Conservation (phyloP, 2,888 invertebrate species). For the Ophion ellenae region DNA sequence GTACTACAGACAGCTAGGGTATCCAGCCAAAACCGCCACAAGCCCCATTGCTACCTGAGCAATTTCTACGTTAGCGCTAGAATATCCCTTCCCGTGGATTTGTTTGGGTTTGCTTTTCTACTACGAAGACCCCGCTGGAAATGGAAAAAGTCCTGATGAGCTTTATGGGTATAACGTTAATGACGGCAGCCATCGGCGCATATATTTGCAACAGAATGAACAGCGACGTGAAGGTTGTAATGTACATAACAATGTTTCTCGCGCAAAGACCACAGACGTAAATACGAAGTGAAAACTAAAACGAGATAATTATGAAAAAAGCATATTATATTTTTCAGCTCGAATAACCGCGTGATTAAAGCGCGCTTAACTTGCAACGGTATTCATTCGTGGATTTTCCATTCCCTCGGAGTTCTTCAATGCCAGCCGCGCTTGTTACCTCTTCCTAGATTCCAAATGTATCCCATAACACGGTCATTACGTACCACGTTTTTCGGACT, state of each 20-base stretch:
- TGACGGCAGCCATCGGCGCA: neutral
- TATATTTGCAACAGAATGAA: neutral
- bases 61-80: neutral
- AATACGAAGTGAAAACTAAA: neutral
- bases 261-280: neutral
- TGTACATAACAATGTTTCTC: neutral
- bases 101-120: neutral
- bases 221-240: neutral
- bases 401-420: neutral
- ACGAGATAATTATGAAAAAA: neutral
- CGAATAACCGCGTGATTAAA: too few relatives aligned
- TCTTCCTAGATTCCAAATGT: neutral
- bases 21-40: neutral
- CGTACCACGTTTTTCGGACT: too few relatives aligned
- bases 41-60: neutral
- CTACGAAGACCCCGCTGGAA: neutral
- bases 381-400: neutral
- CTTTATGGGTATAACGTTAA: constrained; percentile 3
- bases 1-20: neutral
- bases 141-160: constrained; percentile 13
- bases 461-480: neutral
- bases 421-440: neutral
- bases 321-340: neutral
- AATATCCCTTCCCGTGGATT: neutral
- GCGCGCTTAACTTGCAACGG: neutral